Evolutionary conservation across 2,797 vertebrate species (phyloP), one percentile per base, ranked within the genome.

Genomic region (Menidia menidia): DNA sequence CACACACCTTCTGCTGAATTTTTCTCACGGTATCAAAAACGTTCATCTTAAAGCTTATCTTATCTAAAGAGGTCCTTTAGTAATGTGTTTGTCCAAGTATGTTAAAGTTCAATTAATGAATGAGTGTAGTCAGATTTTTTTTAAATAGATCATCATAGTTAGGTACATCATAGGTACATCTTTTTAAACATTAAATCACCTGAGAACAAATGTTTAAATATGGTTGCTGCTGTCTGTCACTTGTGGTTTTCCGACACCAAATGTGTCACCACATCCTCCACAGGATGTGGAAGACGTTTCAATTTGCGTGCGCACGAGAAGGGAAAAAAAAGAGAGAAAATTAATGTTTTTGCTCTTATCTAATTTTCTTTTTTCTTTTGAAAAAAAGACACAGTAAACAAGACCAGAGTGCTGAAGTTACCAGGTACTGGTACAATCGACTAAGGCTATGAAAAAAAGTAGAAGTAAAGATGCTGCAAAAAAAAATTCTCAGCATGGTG

Each of bases 231-330:
- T 4, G 62, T 88, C 64, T 86, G 13, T 62, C 72, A 31, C 68
- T 45, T 83, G 84, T 75, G 83, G 82, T 81, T 78, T 41, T 45
- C n/a, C 80, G 88, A 75, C 80, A 88, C 68, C 61, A 54, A 83
- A 75, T 13, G 3, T 78, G 10, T 51, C 0, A 84, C 85, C 88
- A 89, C 89, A 86, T 87, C 88, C 86, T 85, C 55, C 35, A 39
- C 57, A 64, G 44, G 31, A 68, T 72, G 66, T 45, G 39, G 31
- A 77, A 11, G 16, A 60, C 48, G 70, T 81, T 78, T 74, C 64
- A 57, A 51, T 76, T 16, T 61, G 7, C 0, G 10, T 30, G 16
- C 12, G 10, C 35, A 6, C 7, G 16, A 1, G 0, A 57, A 31
- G 16, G 1, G 0, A 60, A 31, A 50, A 55, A 30, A 14, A n/a